Base-by-base conservation (phyloP, 1,140 invertebrate species). In the Brachionus sp. region DNA sequence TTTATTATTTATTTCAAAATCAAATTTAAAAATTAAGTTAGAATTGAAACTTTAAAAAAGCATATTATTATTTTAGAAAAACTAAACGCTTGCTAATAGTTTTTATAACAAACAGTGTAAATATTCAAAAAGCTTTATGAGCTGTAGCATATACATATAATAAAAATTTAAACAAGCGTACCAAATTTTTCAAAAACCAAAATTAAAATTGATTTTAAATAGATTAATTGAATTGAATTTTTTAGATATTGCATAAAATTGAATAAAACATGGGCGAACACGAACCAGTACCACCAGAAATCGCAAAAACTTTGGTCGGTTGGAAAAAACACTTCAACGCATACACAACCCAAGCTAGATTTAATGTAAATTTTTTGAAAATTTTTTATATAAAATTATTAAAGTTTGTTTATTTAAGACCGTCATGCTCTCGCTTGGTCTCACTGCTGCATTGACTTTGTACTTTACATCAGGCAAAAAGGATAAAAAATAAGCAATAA, bases 271-370 rank as follows among this genome's bases (percentile, higher is more conserved):
- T 80, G 77, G 77, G 53, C 57, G 77, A 80, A 44, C 77, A 80
- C 77, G 77, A 80, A 66, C 77, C 77, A 80, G 77, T 80, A 42
- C 77, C 77, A 39, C 77, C 77, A 66, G 77, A 80, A 44, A 80
- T 80, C 35, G 77, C 77, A 23, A 57, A 19, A 80, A 80, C 77
- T 25, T 66, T 80, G 13, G 77, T 80, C 29, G 77, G 77, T 42
- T 80, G 77, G 77, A 80, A 80, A 44, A 80, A 80, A 25, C 77
- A 80, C 12, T 80, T 80, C 77, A 80, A 80, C 23, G 29, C 77
- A 10, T 80, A 80, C 77, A 80, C 77, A 23, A 80, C 77, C 13
- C 46, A 80, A 62, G 77, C 35, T 42, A 35, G 77, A 62, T 80
- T 80, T 53, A 80, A 80, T 35, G 77, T 80, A 80, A 80, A n/a